Evolutionary conservation across 2,888 invertebrate genomes (phyloP).

Genomic region (Aricia artaxerxes): DNA sequence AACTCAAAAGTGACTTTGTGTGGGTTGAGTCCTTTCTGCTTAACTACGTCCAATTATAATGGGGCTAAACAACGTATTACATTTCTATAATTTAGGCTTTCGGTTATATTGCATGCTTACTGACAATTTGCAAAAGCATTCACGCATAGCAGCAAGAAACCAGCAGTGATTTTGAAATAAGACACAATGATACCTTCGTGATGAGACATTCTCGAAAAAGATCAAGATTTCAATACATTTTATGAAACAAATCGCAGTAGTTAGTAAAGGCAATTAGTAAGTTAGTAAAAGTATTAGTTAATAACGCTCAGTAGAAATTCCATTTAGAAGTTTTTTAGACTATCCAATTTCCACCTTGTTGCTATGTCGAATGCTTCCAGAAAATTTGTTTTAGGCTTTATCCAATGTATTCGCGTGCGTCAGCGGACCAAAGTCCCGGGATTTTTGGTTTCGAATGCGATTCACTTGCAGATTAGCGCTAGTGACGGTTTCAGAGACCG

Average conservation of each 20-base stretch:
- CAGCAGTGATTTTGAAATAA: not conserved
- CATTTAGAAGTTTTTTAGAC: not conserved
- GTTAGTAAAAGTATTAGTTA: not conserved
- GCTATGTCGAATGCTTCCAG: constrained; percentile 12
- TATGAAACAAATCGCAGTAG: not conserved
- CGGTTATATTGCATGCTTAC: constrained; percentile 15
- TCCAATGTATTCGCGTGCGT: constrained; percentile 21
- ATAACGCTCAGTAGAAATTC: not conserved
- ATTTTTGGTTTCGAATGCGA: not conserved
- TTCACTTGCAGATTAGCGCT: not conserved
- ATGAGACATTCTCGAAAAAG: not conserved
- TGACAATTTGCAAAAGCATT: constrained; percentile 21
- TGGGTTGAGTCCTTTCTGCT: too few relatives aligned
- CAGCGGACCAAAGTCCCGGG: not conserved
- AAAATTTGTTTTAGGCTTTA: constrained; percentile 17
- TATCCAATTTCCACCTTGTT: not conserved
- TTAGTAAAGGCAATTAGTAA: not conserved
- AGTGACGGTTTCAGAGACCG: not conserved
- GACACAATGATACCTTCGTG: not conserved
- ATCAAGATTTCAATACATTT: not conserved
- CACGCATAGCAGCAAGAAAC: constrained; percentile 6
- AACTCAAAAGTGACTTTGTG: too few relatives aligned
- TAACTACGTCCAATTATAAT: too few relatives aligned
- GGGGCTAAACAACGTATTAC: constrained; percentile 21
- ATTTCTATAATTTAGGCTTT: constrained; percentile 24